Percentiles rank a stretch among this genome's conserved stretches.
Conservation (phyloP, 2,113 vertebrate species). For the Acanthisitta chloris region DNA sequence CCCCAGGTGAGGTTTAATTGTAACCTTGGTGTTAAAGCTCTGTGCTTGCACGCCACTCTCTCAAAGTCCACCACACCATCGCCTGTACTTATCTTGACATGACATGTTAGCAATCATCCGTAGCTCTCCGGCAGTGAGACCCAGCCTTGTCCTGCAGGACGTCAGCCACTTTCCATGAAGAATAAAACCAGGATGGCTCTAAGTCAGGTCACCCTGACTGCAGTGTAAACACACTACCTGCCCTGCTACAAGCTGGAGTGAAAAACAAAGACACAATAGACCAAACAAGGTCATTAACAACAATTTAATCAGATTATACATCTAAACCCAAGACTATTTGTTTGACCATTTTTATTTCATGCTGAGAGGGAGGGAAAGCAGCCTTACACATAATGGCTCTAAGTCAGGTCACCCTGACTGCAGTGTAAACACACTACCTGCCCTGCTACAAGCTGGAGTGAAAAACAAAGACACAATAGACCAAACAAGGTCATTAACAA, state of each 20-base stretch:
- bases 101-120: background rate
- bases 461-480: constrained; percentile 42
- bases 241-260: background rate
- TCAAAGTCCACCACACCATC: background rate
- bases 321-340: background rate
- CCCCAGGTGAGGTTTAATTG: constrained; percentile 13
- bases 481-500: constrained; percentile 3
- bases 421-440: background rate
- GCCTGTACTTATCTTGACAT: background rate
- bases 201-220: constrained; percentile 38
- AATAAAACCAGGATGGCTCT: background rate
- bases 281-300: constrained; percentile 3
- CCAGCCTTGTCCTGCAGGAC: background rate
- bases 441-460: background rate
- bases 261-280: constrained; percentile 42
- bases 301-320: constrained; percentile 2
- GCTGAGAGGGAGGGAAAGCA: background rate
- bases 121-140: background rate
- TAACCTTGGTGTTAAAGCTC: background rate
- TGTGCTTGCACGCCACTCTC: fast-evolving
- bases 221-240: background rate
- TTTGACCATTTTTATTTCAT: background rate
- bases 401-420: constrained; percentile 38
- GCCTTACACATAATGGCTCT: background rate
- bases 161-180: background rate